phyloP scores from a whole-genome alignment of 1,140 invertebrate species.

The Bactericera cockerelli region DNA sequence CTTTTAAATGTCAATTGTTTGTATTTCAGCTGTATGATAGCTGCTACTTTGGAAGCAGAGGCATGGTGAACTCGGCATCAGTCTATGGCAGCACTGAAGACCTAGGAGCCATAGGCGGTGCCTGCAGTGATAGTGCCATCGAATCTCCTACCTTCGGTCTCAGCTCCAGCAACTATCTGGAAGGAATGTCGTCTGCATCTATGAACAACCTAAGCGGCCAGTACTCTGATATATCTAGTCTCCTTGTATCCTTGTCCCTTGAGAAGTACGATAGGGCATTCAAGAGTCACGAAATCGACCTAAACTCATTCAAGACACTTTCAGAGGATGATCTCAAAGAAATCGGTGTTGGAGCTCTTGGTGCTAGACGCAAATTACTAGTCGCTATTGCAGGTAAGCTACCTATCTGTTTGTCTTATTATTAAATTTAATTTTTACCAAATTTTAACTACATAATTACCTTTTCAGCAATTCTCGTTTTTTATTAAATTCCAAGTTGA shows the following conservation, averaged over 20 bases:
- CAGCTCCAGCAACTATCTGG: conserved; percentile 30
- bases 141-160: conserved; percentile 5
- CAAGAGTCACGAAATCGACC: conserved; percentile 67
- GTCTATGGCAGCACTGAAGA: conserved; percentile 1
- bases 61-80: not conserved
- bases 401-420: no score
- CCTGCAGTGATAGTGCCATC: conserved; percentile 1
- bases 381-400: conserved; percentile 60
- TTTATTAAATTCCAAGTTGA: no score
- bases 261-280: conserved; percentile 58
- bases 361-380: conserved; percentile 77
- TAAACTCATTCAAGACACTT: conserved; percentile 67
- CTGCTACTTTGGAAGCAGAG: not conserved
- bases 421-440: no score
- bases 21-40: not conserved
- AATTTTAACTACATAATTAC: no score
- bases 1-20: not conserved
- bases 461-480: no score
- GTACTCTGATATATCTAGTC: conserved; percentile 42
- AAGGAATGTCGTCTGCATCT: conserved; percentile 33
- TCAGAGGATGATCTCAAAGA: conserved; percentile 73
- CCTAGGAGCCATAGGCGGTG: not conserved
- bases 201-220: conserved; percentile 28
- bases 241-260: conserved; percentile 58
- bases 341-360: conserved; percentile 74